These are phyloP conservation scores for Aphyosemion australe DNA, from an alignment of 2,113 vertebrate species.

Conservation along the genomic window DNA sequence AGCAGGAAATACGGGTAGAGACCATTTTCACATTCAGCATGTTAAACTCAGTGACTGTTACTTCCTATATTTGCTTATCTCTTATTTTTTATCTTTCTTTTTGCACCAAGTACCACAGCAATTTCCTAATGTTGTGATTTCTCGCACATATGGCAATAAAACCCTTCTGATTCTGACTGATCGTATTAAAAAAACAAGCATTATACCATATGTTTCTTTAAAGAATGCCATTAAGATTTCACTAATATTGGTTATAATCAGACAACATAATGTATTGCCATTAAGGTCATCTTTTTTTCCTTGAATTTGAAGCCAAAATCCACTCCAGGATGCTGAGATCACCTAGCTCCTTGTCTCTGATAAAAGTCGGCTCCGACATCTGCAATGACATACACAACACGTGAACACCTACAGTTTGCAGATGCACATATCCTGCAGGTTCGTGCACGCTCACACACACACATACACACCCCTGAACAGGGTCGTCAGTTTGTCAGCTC, in stretches of 20 bases:
- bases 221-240: background rate
- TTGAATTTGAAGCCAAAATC: conserved; percentile 87
- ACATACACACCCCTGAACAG: conserved; percentile 15
- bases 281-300: conserved; percentile 82
- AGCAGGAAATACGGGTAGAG: no score
- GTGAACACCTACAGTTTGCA: conserved; percentile 19
- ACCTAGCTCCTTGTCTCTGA: conserved; percentile 85
- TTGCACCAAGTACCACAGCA: no score
- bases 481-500: conserved; percentile 42
- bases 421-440: conserved; percentile 26
- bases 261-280: conserved; percentile 51
- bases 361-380: conserved; percentile 28
- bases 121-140: no score
- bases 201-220: background rate
- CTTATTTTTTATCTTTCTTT: no score
- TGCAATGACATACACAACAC: conserved; percentile 23
- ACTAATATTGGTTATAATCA: background rate
- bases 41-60: no score
- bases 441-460: background rate
- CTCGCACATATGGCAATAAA: no score
- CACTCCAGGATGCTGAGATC: conserved; percentile 86
- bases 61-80: no score
- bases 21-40: no score
- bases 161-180: no score
- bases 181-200: no score